Evolutionary conservation across 1,140 invertebrate genomes (phyloP).

Genomic region (Meloidogyne chitwoodi): DNA sequence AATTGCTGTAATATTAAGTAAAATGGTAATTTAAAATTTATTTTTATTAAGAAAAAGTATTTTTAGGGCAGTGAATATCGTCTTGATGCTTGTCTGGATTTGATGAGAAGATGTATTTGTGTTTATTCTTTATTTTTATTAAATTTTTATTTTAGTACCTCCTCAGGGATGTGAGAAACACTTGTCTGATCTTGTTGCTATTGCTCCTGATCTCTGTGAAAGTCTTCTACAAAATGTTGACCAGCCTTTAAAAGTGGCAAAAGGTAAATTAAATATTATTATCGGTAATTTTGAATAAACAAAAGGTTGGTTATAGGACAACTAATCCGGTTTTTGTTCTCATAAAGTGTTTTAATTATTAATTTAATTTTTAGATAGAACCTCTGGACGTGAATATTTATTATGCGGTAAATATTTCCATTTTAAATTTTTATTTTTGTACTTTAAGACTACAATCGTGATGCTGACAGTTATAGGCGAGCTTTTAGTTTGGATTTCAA

Average conservation of each 20-base stretch:
- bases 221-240: constrained; percentile 94
- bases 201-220: constrained; percentile 90
- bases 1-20: too few species aligned
- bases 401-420: constrained; percentile 70
- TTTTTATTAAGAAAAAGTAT: background rate
- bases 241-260: constrained; percentile 93
- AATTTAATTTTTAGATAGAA: constrained; percentile 74
- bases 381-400: constrained; percentile 82
- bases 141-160: constrained; percentile 67
- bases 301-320: too few species aligned
- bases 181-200: constrained; percentile 89
- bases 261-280: constrained; percentile 54
- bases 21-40: background rate
- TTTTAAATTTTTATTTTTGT: background rate
- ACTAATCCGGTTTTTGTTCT: too few species aligned
- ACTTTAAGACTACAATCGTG: constrained; percentile 80
- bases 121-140: background rate
- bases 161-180: constrained; percentile 99
- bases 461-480: constrained; percentile 93
- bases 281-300: background rate
- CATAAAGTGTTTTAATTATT: background rate
- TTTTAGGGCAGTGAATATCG: constrained; percentile 63
- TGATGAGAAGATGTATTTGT: constrained; percentile 78
- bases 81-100: constrained; percentile 94
- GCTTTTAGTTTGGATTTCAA: background rate